phyloP scores from a whole-genome alignment of 2,797 vertebrate genomes.

The Cossypha caffra region DNA sequence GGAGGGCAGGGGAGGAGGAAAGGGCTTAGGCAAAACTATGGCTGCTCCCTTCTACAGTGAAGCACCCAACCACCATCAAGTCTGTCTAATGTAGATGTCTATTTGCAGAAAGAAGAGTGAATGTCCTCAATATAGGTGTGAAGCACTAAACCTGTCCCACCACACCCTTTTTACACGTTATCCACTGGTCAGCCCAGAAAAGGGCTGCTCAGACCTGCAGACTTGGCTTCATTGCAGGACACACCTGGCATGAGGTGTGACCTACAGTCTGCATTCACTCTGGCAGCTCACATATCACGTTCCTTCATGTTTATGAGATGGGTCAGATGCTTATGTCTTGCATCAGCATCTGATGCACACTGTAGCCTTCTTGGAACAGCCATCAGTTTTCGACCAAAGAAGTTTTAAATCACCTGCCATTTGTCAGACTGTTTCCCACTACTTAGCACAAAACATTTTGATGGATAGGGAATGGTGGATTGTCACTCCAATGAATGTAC shows the following conservation, averaged over 20 bases:
- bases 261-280: not conserved
- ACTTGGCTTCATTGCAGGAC: not conserved
- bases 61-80: not conserved
- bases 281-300: accelerated
- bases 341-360: not conserved
- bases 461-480: not conserved
- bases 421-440: not conserved
- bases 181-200: not conserved
- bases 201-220: not conserved
- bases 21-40: not conserved
- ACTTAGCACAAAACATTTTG: not conserved
- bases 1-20: accelerated
- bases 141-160: not conserved
- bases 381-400: not conserved
- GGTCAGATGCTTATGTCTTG: not conserved
- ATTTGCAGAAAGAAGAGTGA: not conserved
- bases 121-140: not conserved
- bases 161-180: not conserved
- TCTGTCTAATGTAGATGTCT: not conserved
- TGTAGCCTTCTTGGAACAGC: not conserved
- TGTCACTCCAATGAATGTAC: not conserved
- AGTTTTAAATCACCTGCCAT: not conserved
- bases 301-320: not conserved
- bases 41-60: not conserved
- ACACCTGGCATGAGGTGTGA: not conserved